These are phyloP conservation scores for Formicarius rufipectus DNA, from an alignment of 2,113 vertebrate genomes.

Conservation along the genomic window DNA sequence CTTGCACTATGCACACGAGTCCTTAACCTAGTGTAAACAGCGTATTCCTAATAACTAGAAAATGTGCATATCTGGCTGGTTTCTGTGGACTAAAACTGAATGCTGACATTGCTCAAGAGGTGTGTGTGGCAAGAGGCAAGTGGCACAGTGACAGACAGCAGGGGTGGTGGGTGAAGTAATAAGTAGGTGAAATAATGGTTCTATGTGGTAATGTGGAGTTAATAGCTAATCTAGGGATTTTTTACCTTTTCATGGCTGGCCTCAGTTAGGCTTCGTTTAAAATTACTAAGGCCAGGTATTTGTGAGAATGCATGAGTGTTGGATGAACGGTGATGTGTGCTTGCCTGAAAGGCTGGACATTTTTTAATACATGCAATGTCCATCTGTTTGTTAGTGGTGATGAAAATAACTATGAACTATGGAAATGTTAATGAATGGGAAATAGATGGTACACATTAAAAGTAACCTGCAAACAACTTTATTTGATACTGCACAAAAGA, in stretches of 20 bases:
- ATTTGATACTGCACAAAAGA: neutral
- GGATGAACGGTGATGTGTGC: rapidly evolving
- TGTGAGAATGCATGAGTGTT: neutral
- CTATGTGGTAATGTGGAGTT: conserved; percentile 46
- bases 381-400: neutral
- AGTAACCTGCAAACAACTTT: neutral
- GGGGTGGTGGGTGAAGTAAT: neutral
- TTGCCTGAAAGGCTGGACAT: neutral
- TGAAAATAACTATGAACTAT: neutral
- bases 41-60: neutral
- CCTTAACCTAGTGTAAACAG: neutral
- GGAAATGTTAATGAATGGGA: neutral
- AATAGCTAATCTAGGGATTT: conserved; percentile 50
- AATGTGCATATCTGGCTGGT: neutral
- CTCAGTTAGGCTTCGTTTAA: neutral
- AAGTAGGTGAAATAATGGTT: conserved; percentile 43
- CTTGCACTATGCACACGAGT: neutral
- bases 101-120: conserved; percentile 22
- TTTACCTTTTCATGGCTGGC: neutral
- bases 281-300: neutral
- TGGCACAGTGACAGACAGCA: neutral
- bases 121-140: conserved; percentile 48
- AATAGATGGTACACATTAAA: neutral
- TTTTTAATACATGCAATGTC: neutral
- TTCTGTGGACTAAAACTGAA: conserved; percentile 1